Evolutionary conservation across 2,113 vertebrate genomes (phyloP).

Genomic region (Mustelus asterias): DNA sequence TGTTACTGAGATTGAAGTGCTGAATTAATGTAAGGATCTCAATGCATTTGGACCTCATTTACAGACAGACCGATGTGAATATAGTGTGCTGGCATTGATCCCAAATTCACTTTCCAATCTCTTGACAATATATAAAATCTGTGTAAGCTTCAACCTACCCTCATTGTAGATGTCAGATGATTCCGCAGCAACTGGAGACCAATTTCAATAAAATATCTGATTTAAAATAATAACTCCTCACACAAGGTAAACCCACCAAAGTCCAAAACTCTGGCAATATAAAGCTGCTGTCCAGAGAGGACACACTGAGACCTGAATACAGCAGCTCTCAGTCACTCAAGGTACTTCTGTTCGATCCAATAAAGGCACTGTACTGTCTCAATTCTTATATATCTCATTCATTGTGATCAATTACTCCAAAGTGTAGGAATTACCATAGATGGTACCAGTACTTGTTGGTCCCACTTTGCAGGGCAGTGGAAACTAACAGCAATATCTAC

Average conservation of each 20-base stretch:
- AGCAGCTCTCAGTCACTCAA: not conserved
- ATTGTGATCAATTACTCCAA: fast-evolving
- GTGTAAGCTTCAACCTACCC: not conserved
- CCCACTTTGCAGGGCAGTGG: not conserved
- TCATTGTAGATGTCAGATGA: not conserved
- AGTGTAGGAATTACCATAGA: fast-evolving
- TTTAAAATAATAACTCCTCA: not conserved
- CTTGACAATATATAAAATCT: not conserved
- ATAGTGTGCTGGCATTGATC: not conserved
- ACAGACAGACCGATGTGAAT: not conserved
- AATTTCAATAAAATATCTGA: not conserved
- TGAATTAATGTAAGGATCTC: not conserved
- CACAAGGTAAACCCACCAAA: conserved; percentile 2
- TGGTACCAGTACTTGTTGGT: not conserved
- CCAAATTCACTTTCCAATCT: not conserved
- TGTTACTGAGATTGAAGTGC: not conserved
- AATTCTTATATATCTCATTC: not conserved
- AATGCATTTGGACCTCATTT: not conserved
- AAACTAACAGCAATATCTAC: not conserved
- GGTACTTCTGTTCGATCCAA: not conserved
- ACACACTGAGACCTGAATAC: fast-evolving
- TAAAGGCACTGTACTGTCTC: not conserved
- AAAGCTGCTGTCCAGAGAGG: not conserved
- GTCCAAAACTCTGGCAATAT: not conserved
- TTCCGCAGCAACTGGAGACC: not conserved